These are phyloP conservation scores for Saccostrea cuccullata DNA, from an alignment of 1,140 invertebrate species.

Conservation along the genomic window DNA sequence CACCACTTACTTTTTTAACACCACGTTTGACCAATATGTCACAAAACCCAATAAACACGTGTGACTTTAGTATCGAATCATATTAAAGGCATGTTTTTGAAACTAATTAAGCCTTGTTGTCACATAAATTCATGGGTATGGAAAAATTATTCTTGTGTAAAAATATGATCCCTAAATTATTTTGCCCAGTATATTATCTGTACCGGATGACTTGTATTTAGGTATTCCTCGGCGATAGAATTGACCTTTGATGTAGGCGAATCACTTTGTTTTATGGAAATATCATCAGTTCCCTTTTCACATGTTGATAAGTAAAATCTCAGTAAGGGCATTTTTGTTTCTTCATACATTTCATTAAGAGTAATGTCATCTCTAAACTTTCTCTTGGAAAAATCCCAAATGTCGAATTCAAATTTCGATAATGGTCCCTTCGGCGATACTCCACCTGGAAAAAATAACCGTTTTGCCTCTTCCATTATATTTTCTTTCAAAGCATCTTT, in stretches of 20 bases:
- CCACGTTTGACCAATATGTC: too few species aligned
- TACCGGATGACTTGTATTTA: background rate
- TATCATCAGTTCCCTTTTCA: background rate
- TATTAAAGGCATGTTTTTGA: background rate
- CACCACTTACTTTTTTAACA: too few species aligned
- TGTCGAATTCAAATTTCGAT: background rate
- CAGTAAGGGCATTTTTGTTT: background rate
- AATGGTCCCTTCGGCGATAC: background rate
- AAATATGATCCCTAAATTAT: too few species aligned
- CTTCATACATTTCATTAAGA: too few species aligned
- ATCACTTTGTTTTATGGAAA: background rate
- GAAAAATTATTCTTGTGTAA: too few species aligned
- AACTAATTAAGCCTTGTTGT: too few species aligned
- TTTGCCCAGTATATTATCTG: background rate
- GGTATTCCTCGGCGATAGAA: background rate
- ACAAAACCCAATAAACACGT: too few species aligned
- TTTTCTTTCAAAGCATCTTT: conserved; percentile 27
- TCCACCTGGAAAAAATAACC: conserved; percentile 4
- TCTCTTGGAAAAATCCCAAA: too few species aligned
- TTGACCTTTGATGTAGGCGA: background rate
- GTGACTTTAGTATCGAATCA: background rate
- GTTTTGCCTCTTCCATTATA: background rate
- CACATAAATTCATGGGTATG: too few species aligned
- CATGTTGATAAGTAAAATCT: conserved; percentile 24
- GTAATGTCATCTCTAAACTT: too few species aligned